Percentiles rank a stretch among this genome's conserved stretches.
Evolutionary conservation across 1,140 invertebrate species (phyloP).

Genomic region (Panagrolaimus sp.): DNA sequence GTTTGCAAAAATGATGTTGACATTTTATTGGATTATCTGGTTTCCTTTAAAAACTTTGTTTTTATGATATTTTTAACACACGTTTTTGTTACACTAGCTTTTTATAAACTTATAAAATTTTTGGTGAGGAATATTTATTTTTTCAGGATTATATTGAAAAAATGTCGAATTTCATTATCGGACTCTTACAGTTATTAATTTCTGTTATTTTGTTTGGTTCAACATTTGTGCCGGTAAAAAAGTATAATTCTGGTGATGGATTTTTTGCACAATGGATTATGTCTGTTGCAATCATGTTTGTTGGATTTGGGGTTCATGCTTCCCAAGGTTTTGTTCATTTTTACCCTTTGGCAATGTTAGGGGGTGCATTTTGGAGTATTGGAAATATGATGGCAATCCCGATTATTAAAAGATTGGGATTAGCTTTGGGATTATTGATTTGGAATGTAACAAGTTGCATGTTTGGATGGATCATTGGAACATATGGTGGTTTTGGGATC

Average conservation of each 20-base stretch:
- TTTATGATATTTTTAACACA: too few species aligned
- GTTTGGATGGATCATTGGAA: constrained; percentile 31
- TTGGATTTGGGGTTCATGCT: not conserved
- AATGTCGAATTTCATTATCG: not conserved
- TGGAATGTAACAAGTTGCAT: constrained; percentile 39
- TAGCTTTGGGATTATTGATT: constrained; percentile 30
- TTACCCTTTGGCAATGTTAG: constrained; percentile 19
- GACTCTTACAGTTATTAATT: not conserved
- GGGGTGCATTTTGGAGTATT: not conserved
- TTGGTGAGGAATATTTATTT: too few species aligned
- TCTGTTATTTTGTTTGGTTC: not conserved
- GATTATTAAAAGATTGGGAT: constrained; percentile 33
- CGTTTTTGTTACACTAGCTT: too few species aligned
- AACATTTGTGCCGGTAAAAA: constrained; percentile 11
- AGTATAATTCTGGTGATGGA: constrained; percentile 8
- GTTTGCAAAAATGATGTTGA: too few species aligned
- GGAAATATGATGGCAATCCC: constrained; percentile 11
- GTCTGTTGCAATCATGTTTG: constrained; percentile 2
- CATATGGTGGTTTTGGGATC: constrained; percentile 38
- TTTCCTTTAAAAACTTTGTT: too few species aligned
- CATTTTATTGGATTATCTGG: too few species aligned
- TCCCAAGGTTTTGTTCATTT: not conserved
- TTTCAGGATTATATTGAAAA: too few species aligned
- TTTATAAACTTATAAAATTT: too few species aligned
- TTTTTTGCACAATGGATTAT: constrained; percentile 17